Conservation (phyloP, 2,797 vertebrate species). For the Lerista edwardsae region DNA sequence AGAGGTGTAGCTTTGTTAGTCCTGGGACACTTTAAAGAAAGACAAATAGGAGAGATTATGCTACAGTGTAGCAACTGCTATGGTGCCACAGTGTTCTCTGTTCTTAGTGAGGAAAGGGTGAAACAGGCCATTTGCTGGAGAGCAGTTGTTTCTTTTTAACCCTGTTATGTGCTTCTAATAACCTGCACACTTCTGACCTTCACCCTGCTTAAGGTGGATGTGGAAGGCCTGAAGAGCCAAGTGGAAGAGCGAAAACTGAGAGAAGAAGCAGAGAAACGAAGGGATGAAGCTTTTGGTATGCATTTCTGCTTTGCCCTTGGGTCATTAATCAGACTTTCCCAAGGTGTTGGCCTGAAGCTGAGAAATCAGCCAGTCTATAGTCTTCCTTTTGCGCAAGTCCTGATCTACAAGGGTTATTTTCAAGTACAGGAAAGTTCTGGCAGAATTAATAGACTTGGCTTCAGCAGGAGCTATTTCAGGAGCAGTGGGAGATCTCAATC, state of each 20-base stretch:
- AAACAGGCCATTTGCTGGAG: background rate
- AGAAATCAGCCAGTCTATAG: background rate
- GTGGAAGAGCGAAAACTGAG: constrained; percentile 59
- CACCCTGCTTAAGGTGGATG: constrained; percentile 63
- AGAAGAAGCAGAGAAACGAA: constrained; percentile 51
- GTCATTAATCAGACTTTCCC: background rate
- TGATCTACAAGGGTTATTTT: background rate
- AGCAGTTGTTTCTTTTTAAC: background rate
- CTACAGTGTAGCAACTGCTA: background rate
- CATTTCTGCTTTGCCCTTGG: too few species aligned
- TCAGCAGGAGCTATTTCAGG: background rate
- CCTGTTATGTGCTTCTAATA: background rate
- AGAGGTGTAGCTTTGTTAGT: background rate
- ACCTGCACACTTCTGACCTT: constrained; percentile 18
- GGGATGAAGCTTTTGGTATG: constrained; percentile 68
- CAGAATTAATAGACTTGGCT: background rate
- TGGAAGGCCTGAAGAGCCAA: constrained; percentile 61
- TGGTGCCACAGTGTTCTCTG: background rate
- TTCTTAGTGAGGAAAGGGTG: background rate
- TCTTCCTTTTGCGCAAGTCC: background rate
- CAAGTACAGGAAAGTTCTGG: background rate
- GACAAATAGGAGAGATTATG: background rate
- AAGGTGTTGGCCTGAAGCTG: background rate
- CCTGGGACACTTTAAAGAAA: background rate
- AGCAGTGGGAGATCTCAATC: background rate